A percentile compares a stretch with the other conserved stretches of the same genome.
phyloP scores from a whole-genome alignment of 2,113 vertebrate species.

The Galbula dea region DNA sequence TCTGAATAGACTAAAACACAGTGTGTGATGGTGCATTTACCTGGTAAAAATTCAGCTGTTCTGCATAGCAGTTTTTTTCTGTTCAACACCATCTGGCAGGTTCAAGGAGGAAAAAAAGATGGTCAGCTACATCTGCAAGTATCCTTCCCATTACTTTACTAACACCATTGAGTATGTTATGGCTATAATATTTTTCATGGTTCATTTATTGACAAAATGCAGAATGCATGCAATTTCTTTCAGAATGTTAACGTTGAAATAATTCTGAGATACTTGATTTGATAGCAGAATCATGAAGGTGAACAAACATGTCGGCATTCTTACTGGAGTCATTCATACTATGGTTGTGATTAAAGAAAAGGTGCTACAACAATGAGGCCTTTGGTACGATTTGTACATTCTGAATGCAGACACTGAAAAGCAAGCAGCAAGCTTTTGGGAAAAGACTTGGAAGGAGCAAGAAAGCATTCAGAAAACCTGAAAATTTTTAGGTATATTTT shows the following conservation, averaged over 20 bases:
- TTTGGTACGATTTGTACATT: background rate
- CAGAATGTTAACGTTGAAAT: background rate
- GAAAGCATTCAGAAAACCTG: conserved; percentile 6
- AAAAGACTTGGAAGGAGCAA: background rate
- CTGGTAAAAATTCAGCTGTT: conserved; percentile 19
- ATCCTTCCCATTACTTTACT: background rate
- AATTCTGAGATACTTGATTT: background rate
- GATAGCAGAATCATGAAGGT: background rate
- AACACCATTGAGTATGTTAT: background rate
- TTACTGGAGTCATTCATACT: background rate
- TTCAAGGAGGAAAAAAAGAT: background rate
- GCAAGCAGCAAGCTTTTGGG: background rate
- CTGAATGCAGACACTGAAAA: background rate
- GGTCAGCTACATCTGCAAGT: background rate
- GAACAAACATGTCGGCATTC: background rate
- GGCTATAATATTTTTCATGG: background rate
- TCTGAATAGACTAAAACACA: background rate
- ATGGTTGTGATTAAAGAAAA: background rate
- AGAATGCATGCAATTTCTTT: background rate
- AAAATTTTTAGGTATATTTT: conserved; percentile 9
- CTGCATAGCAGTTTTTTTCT: background rate
- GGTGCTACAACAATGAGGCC: background rate
- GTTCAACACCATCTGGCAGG: conserved; percentile 24
- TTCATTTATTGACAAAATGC: background rate
- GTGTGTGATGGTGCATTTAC: background rate